A percentile compares a stretch with the other conserved stretches of the same genome.
These are phyloP conservation scores for Falcaria lacertinaria DNA, from an alignment of 2,888 invertebrate genomes.

Conservation along the genomic window DNA sequence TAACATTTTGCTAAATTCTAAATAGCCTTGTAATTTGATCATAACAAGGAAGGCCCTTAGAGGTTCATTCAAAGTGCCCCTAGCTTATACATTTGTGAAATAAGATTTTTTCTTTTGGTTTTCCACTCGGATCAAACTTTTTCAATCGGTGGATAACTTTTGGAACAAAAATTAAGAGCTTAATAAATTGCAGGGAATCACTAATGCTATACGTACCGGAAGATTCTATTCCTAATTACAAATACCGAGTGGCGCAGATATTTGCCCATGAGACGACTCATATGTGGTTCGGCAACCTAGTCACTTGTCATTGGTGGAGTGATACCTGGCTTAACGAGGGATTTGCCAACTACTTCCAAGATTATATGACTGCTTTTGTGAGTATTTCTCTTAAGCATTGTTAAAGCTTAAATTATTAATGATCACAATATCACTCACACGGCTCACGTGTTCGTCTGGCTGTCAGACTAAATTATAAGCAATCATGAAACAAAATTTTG, in stretches of 20 bases:
- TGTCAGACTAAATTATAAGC: background rate
- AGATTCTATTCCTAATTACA: conserved; percentile 63
- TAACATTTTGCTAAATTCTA: no score
- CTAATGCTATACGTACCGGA: conserved; percentile 65
- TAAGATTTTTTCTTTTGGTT: no score
- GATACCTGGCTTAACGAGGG: conserved; percentile 86
- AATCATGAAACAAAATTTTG: background rate
- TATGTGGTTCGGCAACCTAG: conserved; percentile 90
- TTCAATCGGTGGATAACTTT: no score
- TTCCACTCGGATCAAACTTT: no score
- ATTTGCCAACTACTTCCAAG: conserved; percentile 87
- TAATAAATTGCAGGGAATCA: conserved; percentile 48
- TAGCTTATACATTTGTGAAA: no score
- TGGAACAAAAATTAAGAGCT: background rate
- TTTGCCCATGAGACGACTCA: conserved; percentile 90
- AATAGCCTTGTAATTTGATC: no score
- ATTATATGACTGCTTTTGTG: conserved; percentile 71
- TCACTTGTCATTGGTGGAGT: conserved; percentile 89
- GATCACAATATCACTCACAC: no score
- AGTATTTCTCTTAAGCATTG: conserved; percentile 12
- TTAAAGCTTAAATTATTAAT: no score
- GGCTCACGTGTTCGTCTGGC: no score
- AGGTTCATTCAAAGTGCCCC: no score
- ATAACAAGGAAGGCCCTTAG: no score
- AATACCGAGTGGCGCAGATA: conserved; percentile 79